Conservation (phyloP, 2,113 vertebrate species). For the Baryphthengus martii region DNA sequence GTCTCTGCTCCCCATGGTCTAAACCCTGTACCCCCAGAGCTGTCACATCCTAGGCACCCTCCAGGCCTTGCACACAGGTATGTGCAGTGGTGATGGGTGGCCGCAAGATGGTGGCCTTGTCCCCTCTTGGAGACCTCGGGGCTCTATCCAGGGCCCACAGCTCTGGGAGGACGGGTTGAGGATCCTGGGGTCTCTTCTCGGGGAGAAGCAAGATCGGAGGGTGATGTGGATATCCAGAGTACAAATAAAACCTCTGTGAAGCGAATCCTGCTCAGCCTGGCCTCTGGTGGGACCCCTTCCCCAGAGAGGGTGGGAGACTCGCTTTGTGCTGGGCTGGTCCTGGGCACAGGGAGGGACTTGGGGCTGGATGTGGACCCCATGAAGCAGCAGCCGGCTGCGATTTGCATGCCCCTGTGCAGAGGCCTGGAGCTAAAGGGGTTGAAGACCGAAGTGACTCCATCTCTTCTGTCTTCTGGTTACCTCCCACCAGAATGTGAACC, state of each 20-base stretch:
- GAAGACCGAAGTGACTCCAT: not conserved
- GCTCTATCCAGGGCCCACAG: not conserved
- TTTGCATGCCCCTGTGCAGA: not conserved
- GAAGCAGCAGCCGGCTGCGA: not conserved
- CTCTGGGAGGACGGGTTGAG: not conserved
- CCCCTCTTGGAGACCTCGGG: not conserved
- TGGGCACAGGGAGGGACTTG: not conserved
- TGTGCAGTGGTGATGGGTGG: conserved; percentile 42
- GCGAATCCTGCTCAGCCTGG: not conserved
- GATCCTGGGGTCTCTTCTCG: not conserved
- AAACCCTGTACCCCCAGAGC: not conserved
- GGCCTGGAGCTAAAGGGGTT: not conserved
- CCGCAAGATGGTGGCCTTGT: conserved; percentile 55
- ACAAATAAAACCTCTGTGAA: conserved; percentile 51
- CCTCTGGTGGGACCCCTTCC: not conserved
- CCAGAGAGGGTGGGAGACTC: not conserved
- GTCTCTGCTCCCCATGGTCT: not conserved
- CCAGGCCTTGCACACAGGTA: not conserved
- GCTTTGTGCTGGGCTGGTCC: accelerated
- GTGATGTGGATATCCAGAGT: not conserved
- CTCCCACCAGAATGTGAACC: not conserved
- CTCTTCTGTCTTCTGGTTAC: not conserved
- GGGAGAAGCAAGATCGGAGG: not conserved
- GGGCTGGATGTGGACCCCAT: not conserved
- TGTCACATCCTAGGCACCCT: not conserved